A percentile compares a stretch with the other conserved stretches of the same genome.
Conservation (phyloP, 53 echinoderm and acorn worm genomes). For the Henricia sp. region DNA sequence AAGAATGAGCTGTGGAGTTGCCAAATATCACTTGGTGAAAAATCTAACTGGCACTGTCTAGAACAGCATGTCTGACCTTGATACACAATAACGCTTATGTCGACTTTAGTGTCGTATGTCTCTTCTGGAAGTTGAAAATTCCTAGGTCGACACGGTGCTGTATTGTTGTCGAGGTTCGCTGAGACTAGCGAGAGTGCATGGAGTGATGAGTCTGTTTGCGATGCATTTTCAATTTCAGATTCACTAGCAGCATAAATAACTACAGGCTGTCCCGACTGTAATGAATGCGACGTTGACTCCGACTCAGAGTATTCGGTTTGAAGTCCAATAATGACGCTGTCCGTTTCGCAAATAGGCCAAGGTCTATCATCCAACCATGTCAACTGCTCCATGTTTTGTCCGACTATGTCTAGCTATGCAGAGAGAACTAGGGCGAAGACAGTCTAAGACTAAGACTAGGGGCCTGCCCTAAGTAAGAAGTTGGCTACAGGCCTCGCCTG, state of each 20-base stretch:
- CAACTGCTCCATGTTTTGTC: too few relatives aligned
- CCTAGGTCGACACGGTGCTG: background rate
- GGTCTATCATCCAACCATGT: too few relatives aligned
- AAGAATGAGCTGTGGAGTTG: background rate
- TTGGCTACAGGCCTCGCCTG: too few relatives aligned
- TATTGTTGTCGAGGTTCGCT: background rate
- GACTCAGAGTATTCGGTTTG: background rate
- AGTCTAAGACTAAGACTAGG: too few relatives aligned
- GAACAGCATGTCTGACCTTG: background rate
- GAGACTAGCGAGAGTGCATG: background rate
- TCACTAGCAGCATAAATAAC: background rate
- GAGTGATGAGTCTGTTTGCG: too few relatives aligned
- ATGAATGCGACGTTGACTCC: background rate
- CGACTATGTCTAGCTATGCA: too few relatives aligned
- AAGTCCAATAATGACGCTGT: background rate
- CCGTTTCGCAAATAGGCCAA: too few relatives aligned
- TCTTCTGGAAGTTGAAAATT: background rate
- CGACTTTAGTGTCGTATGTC: background rate
- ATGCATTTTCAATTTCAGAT: background rate
- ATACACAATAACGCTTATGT: background rate
- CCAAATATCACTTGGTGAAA: conserved; percentile 1
- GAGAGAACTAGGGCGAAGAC: too few relatives aligned
- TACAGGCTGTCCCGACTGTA: background rate
- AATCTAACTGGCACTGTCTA: conserved; percentile 4
- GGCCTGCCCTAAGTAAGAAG: too few relatives aligned